These are phyloP conservation scores for Seriola aureovittata DNA, from an alignment of 2,113 vertebrate species.

Conservation along the genomic window DNA sequence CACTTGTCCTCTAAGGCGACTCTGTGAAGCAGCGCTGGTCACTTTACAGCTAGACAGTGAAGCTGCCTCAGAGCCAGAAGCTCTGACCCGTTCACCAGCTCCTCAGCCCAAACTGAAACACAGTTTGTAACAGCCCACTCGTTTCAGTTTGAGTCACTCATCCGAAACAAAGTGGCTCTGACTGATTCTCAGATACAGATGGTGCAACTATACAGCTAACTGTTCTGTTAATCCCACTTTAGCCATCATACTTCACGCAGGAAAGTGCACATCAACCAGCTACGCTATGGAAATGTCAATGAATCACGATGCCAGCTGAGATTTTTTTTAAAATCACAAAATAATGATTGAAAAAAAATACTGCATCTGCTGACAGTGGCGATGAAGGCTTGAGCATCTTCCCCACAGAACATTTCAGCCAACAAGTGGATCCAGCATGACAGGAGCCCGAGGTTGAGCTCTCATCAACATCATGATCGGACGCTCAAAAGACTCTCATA, in stretches of 20 bases:
- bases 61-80: slow-evolving; percentile 16
- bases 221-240: slow-evolving; percentile 16
- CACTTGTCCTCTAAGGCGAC: slow-evolving; percentile 17
- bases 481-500: slow-evolving; percentile 56
- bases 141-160: slow-evolving; percentile 70
- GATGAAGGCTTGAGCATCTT: not conserved
- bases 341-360: not conserved
- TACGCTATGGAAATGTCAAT: not conserved
- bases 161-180: slow-evolving; percentile 78
- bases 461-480: slow-evolving; percentile 38
- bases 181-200: slow-evolving; percentile 56
- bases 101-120: slow-evolving; percentile 77
- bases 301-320: not conserved
- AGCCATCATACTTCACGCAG: not conserved
- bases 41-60: slow-evolving; percentile 13
- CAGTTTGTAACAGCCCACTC: slow-evolving; percentile 81
- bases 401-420: slow-evolving; percentile 29
- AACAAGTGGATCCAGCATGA: slow-evolving; percentile 48
- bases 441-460: slow-evolving; percentile 69
- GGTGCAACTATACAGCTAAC: slow-evolving; percentile 43
- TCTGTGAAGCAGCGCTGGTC: slow-evolving; percentile 17
- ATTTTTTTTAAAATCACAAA: not conserved
- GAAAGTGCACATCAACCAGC: not conserved
- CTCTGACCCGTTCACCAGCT: slow-evolving; percentile 69
- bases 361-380: not conserved